Percentiles rank a stretch among this genome's conserved stretches.
Conservation (phyloP, 1,140 invertebrate genomes). For the Drosophila ercepeae region DNA sequence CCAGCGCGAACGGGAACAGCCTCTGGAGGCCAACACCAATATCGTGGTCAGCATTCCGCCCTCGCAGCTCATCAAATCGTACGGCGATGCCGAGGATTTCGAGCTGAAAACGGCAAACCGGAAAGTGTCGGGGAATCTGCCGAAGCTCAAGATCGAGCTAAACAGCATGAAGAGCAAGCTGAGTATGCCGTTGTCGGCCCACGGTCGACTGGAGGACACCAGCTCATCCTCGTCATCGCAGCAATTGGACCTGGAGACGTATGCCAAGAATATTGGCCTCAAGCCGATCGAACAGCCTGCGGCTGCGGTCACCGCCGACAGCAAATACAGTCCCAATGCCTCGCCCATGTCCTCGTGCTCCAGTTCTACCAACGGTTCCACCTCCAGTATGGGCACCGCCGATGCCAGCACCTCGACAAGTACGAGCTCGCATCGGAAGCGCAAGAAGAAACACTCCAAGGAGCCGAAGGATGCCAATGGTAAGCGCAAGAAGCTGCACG, state of each 20-base stretch:
- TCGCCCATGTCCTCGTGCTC: slow-evolving; percentile 77
- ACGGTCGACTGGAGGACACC: slow-evolving; percentile 48
- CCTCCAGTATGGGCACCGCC: slow-evolving; percentile 38
- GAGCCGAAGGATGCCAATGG: slow-evolving; percentile 76
- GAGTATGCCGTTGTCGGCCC: slow-evolving; percentile 66
- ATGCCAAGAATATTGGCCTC: slow-evolving; percentile 81
- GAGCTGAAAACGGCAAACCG: slow-evolving; percentile 79
- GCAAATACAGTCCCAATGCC: slow-evolving; percentile 72
- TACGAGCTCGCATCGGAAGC: slow-evolving; percentile 75
- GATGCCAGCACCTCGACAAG: slow-evolving; percentile 20
- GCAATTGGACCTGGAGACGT: slow-evolving; percentile 74
- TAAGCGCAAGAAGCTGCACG: slow-evolving; percentile 76
- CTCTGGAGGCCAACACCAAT: slow-evolving; percentile 38
- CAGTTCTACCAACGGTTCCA: slow-evolving; percentile 65
- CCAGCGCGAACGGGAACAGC: background rate
- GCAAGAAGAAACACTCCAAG: slow-evolving; percentile 83
- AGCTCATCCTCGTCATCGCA: slow-evolving; percentile 12
- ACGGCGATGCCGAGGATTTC: slow-evolving; percentile 61
- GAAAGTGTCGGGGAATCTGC: slow-evolving; percentile 57
- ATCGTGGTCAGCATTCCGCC: slow-evolving; percentile 81
- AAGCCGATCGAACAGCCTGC: slow-evolving; percentile 70
- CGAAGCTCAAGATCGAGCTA: slow-evolving; percentile 79
- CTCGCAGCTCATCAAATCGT: slow-evolving; percentile 63
- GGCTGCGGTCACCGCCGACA: slow-evolving; percentile 3
- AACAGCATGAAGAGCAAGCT: slow-evolving; percentile 68